Percentiles rank a stretch among this genome's conserved stretches.
Conservation (phyloP, 2,888 invertebrate species). For the Dasypolia templi region DNA sequence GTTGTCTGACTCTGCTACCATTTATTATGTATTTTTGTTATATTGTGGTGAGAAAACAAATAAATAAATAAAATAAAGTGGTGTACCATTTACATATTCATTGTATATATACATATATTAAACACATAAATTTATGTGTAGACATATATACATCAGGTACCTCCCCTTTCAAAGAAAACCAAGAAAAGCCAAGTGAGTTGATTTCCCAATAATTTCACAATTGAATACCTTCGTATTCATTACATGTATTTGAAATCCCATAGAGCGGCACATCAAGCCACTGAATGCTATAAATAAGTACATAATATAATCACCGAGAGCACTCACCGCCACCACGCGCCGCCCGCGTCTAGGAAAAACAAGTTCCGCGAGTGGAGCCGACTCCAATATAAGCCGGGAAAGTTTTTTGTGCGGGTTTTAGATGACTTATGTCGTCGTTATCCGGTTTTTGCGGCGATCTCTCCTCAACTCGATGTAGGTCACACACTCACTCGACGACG, state of each 20-base stretch:
- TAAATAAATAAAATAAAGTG: too few relatives aligned
- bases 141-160: too few relatives aligned
- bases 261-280: conserved; percentile 18
- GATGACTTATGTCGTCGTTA: conserved; percentile 62
- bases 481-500: conserved; percentile 24
- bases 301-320: not conserved
- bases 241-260: conserved; percentile 3
- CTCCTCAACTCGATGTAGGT: conserved; percentile 53
- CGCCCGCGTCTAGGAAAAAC: conserved; percentile 5
- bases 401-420: conserved; percentile 60
- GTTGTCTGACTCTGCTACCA: too few relatives aligned
- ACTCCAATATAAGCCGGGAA: conserved; percentile 49
- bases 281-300: conserved; percentile 36
- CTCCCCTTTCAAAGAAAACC: not conserved
- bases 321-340: not conserved
- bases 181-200: not conserved
- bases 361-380: conserved; percentile 32
- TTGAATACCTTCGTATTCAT: not conserved
- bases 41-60: too few relatives aligned
- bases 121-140: too few relatives aligned
- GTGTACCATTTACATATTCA: too few relatives aligned
- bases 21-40: too few relatives aligned
- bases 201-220: not conserved
- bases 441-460: conserved; percentile 57
- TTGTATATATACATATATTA: too few relatives aligned